These are phyloP conservation scores for Aphis craccivora DNA, from an alignment of 1,140 invertebrate genomes.

Conservation along the genomic window DNA sequence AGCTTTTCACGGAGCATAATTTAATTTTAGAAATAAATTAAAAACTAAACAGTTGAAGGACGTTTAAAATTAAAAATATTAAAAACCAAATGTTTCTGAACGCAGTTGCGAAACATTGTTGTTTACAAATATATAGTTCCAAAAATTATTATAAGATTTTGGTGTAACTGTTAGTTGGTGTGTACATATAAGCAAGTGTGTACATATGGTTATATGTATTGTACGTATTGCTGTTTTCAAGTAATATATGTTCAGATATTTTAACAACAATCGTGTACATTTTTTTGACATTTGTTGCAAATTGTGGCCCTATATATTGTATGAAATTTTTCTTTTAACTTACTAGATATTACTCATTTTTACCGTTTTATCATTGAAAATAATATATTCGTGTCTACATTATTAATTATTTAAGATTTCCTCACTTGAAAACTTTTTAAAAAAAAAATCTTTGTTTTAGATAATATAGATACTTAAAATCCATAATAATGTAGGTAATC, in stretches of 20 bases:
- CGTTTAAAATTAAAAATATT: conserved; percentile 23
- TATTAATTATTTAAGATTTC: too few relatives aligned
- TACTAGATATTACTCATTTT: not conserved
- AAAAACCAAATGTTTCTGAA: not conserved
- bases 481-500: too few relatives aligned
- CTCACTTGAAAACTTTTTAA: too few relatives aligned
- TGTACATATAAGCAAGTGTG: not conserved
- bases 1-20: not conserved
- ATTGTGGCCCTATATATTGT: not conserved
- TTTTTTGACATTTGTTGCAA: not conserved
- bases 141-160: not conserved
- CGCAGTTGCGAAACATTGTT: not conserved
- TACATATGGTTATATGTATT: not conserved
- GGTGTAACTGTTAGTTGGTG: not conserved
- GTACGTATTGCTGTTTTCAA: not conserved
- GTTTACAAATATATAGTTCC: not conserved
- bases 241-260: not conserved
- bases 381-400: not conserved
- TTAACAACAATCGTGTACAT: not conserved
- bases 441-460: too few relatives aligned
- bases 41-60: conserved; percentile 2
- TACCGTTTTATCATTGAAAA: not conserved
- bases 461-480: too few relatives aligned
- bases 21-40: not conserved
- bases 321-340: too few relatives aligned